Percentiles rank a stretch among this genome's conserved stretches.
These are phyloP conservation scores for Anolis apletophallus DNA, from an alignment of 2,797 vertebrate genomes.

Conservation along the genomic window DNA sequence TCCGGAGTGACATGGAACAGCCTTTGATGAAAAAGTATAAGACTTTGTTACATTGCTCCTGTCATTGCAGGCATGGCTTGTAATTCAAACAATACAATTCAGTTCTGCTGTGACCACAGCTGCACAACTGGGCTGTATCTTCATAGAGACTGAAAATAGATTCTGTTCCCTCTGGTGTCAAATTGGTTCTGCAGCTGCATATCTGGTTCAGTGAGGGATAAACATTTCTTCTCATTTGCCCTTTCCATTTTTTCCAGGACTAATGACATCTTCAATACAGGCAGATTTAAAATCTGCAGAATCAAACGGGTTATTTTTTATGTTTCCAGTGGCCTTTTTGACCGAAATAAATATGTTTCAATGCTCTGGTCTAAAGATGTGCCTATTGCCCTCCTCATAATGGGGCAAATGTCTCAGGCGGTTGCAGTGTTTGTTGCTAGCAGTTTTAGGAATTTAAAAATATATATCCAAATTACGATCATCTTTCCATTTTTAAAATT, in stretches of 20 bases:
- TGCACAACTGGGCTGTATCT: background rate
- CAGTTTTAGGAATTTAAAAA: no score
- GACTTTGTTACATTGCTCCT: background rate
- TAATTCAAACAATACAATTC: constrained; percentile 18
- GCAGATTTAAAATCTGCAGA: no score
- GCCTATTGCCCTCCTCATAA: no score
- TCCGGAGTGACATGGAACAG: background rate
- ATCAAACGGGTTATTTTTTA: no score
- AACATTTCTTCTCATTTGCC: background rate
- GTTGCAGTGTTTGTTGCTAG: no score
- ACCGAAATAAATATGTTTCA: no score
- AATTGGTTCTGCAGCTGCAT: constrained; percentile 9
- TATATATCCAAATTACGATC: no score
- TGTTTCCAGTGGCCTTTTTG: no score
- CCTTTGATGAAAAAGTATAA: background rate
- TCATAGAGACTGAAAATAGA: constrained; percentile 7
- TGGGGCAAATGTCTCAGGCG: no score
- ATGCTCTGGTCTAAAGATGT: no score
- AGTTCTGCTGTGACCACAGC: background rate
- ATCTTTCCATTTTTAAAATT: no score
- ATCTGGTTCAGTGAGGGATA: constrained; percentile 5
- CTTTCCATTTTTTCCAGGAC: background rate
- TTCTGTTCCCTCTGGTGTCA: background rate
- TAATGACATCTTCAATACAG: fast-evolving
- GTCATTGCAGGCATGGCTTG: background rate